A percentile compares a stretch with the other conserved stretches of the same genome.
These are phyloP conservation scores for Conus canariensis DNA, from an alignment of 2,888 invertebrate genomes.

Conservation along the genomic window DNA sequence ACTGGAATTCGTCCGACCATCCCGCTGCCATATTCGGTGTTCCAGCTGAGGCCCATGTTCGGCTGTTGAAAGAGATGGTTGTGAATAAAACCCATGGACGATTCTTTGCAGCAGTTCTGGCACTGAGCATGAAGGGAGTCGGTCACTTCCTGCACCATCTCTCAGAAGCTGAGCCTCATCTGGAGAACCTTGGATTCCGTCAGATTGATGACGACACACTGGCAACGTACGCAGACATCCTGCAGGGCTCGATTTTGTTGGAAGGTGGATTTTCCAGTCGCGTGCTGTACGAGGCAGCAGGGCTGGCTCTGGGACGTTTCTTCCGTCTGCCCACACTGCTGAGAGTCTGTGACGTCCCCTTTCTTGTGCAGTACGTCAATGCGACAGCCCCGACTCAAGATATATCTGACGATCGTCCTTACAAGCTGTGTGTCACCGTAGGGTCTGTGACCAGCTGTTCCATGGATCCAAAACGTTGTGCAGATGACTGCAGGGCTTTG, in stretches of 20 bases:
- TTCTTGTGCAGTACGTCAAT: background rate
- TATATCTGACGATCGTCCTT: background rate
- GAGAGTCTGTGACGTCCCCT: conserved; percentile 1
- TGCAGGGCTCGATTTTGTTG: conserved; percentile 2
- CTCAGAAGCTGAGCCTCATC: background rate
- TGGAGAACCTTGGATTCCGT: background rate
- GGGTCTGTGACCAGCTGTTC: background rate
- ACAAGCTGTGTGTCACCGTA: background rate
- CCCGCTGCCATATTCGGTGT: background rate
- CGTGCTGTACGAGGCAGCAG: conserved; percentile 15
- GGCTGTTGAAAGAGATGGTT: background rate
- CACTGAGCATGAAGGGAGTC: background rate
- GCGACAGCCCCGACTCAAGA: background rate
- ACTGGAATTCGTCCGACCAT: background rate
- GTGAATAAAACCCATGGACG: background rate
- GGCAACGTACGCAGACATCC: background rate
- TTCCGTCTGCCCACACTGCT: conserved; percentile 6
- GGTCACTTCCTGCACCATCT: background rate
- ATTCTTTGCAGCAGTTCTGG: background rate
- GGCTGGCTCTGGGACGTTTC: conserved; percentile 24
- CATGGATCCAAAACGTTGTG: background rate
- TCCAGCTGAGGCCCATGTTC: background rate
- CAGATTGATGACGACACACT: background rate
- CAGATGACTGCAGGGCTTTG: background rate
- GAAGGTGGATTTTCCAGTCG: background rate